Evolutionary conservation across 2,888 invertebrate genomes (phyloP), one percentile per base, ranked within the genome.

Genomic region (Mythimna loreyi): DNA sequence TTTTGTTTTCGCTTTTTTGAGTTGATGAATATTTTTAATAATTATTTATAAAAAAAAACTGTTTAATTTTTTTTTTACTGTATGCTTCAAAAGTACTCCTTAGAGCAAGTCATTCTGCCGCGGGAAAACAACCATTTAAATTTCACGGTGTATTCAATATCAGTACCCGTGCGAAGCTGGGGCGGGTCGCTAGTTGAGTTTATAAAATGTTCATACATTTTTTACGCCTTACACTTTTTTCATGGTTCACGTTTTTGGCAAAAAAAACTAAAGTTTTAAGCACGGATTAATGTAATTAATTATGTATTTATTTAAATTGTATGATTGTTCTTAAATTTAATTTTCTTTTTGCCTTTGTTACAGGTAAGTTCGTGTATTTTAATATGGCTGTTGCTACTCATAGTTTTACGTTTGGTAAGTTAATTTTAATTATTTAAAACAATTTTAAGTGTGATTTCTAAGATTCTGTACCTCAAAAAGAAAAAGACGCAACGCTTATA

Each of bases 291-390:
- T 30, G 21, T 56, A 43, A 33, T 49, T 55, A 40, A 11, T 40
- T 7, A 47, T 60, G 21, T 43, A 13, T 53, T 3, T 72, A 28
- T 70, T 25, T 43, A 21, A 63, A 72, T 53, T 25, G 2, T 43
- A 21, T 40, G 40, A 40, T 33, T 55, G 21, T 47, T 19, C 0
- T 21, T 2, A 21, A 2, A 72, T 33, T 33, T 5, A 53, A 16
- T 47, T 11, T 21, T 47, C 6, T 33, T 59, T 63, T 0, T 23
- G 9, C 47, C 52, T 53, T 72, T 73, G 58, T 72, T 72, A 5
- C 74, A 72, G 72, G 72, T 72, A 73, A 73, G 72, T 53, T 23
- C 2, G n/a, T 6, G 19, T 8, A 25, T 45, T 21, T 40, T 50
- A 16, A 13, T 16, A 30, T 55, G 3, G 63, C 55, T 6, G 36